phyloP scores from a whole-genome alignment of 2,797 vertebrate species.

The Pachyuromys duprasi region DNA sequence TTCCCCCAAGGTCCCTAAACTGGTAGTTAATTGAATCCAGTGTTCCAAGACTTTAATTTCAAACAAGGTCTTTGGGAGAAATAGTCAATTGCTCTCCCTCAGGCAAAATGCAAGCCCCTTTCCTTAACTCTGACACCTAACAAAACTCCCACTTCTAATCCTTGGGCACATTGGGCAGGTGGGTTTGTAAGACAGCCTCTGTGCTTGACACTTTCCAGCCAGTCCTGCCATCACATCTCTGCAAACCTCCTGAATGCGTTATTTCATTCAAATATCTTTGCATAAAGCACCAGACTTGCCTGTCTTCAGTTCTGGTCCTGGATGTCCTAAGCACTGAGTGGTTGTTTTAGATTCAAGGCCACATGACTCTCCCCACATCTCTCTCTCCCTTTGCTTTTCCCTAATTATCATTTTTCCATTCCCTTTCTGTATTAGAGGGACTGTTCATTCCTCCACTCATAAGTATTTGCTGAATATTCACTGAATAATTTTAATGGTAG shows the following conservation, averaged over 20 bases:
- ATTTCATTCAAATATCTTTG: background rate
- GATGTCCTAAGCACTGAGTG: background rate
- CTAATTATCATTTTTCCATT: background rate
- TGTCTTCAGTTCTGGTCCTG: background rate
- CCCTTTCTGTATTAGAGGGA: background rate
- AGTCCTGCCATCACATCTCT: background rate
- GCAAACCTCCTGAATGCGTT: background rate
- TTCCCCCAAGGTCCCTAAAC: constrained; percentile 76
- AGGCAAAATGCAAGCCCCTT: constrained; percentile 75
- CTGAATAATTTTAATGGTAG: background rate
- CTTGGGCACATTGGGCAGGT: background rate
- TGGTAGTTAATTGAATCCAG: constrained; percentile 80
- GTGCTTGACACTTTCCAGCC: background rate
- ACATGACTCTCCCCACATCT: background rate
- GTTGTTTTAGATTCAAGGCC: background rate
- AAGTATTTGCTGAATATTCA: background rate
- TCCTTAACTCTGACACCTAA: constrained; percentile 67
- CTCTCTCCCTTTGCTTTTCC: background rate
- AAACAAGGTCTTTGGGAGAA: constrained; percentile 80
- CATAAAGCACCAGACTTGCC: background rate
- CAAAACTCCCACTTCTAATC: constrained; percentile 68
- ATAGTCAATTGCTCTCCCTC: constrained; percentile 70
- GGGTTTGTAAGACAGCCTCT: background rate
- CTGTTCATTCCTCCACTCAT: background rate
- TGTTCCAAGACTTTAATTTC: constrained; percentile 83